phyloP scores from a whole-genome alignment of 2,888 invertebrate genomes.

The Ophion ellenae region DNA sequence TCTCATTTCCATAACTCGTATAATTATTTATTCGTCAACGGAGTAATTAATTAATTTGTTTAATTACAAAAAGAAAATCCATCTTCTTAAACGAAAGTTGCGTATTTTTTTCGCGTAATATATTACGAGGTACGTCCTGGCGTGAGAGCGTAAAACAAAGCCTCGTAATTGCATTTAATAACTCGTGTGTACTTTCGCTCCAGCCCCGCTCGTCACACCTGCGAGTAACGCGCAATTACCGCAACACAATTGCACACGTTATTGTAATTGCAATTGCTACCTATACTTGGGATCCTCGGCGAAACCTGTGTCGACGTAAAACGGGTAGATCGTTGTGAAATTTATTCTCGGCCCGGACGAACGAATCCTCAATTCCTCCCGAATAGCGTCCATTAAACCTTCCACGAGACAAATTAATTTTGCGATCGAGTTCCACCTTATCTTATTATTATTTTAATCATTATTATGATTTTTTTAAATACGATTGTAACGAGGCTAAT shows the following conservation, averaged over 20 bases:
- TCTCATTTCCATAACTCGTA: neutral
- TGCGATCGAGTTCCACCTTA: neutral
- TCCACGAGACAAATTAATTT: slow-evolving; percentile 7
- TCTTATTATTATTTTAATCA: neutral
- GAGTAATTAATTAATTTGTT: neutral
- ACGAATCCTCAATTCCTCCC: slow-evolving; percentile 75
- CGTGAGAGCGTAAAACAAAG: neutral
- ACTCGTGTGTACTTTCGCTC: slow-evolving; percentile 27
- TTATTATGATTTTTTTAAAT: neutral
- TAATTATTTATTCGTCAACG: too few species aligned
- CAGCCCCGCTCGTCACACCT: neutral
- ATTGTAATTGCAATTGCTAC: slow-evolving; percentile 59
- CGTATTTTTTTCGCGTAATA: neutral
- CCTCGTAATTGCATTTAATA: slow-evolving; percentile 36
- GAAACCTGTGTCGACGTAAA: slow-evolving; percentile 84
- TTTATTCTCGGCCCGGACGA: slow-evolving; percentile 76
- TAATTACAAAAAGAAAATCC: neutral
- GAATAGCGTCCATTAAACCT: slow-evolving; percentile 79
- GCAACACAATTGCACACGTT: neutral
- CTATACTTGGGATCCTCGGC: slow-evolving; percentile 81
- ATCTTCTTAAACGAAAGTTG: neutral
- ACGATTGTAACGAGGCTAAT: too few species aligned
- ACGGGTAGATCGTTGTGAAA: slow-evolving; percentile 86
- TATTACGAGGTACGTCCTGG: too few species aligned
- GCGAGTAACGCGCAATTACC: neutral